phyloP scores from a whole-genome alignment of 92 coral and sea anemone genomes.

The Nematostella vectensis region DNA sequence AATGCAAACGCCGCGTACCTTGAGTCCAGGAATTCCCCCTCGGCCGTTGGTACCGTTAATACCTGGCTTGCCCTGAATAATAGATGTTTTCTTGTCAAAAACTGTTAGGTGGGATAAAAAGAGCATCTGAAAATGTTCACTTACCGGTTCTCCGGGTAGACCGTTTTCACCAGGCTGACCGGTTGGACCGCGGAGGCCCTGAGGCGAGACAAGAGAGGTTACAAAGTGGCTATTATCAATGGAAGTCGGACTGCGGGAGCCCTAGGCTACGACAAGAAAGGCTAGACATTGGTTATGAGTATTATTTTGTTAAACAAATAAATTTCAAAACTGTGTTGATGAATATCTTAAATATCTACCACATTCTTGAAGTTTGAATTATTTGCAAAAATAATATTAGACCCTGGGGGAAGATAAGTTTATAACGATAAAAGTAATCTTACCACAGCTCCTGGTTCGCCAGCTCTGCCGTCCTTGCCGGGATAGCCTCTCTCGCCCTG shows the following conservation, averaged over 20 bases:
- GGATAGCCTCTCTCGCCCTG: constrained; percentile 54
- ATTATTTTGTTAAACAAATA: too few relatives aligned
- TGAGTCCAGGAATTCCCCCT: constrained; percentile 24
- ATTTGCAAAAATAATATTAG: too few relatives aligned
- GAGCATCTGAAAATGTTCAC: constrained; percentile 1
- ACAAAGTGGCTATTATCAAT: too few relatives aligned
- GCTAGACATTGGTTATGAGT: too few relatives aligned
- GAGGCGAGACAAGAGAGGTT: neutral
- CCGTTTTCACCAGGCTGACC: constrained; percentile 25
- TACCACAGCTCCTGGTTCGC: constrained; percentile 45
- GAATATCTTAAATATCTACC: too few relatives aligned
- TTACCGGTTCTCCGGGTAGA: constrained; percentile 11
- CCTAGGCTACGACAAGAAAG: too few relatives aligned
- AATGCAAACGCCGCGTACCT: constrained; percentile 15
- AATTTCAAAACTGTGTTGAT: too few relatives aligned
- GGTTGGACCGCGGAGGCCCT: constrained; percentile 34
- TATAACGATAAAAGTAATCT: too few relatives aligned
- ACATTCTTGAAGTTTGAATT: too few relatives aligned
- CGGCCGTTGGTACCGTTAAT: constrained; percentile 21
- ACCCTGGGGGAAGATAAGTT: too few relatives aligned
- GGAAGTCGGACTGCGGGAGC: too few relatives aligned
- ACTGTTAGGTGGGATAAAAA: neutral
- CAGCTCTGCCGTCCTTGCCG: constrained; percentile 36
- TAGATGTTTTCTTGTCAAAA: too few relatives aligned
- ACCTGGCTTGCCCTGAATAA: constrained; percentile 36